Base-by-base conservation (phyloP, 2,888 invertebrate genomes). In the Theristus sp. region DNA sequence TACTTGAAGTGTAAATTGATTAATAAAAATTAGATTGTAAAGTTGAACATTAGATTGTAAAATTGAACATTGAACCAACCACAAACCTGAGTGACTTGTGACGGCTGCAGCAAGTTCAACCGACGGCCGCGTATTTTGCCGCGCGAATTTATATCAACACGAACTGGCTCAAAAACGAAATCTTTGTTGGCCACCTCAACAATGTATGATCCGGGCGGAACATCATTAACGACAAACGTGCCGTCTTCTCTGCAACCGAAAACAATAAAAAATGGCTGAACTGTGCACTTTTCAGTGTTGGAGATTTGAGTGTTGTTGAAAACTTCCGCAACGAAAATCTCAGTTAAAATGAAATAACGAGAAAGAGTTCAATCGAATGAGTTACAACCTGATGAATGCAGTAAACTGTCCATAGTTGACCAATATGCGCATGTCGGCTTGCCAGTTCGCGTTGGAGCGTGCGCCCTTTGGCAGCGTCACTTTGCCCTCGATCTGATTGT, bases 61-160 rank as follows among this genome's bases (percentile, higher is more conserved):
- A 38, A 38, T 17, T 38, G 10, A 38, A 38, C 38, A 17, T 6
- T 17, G 24, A 52, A 24, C 52, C 6, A 52, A 24, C n/a, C n/a
- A n/a, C n/a, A 52, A 52, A 38, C 38, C 57, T 57, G 29, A 17
- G 31, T 24, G 1, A 57, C 57, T 2, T 6, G 2, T 3, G n/a
- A 6, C 6, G 57, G 89, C 75, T 94, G 93, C 55, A 98, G 84
- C 70, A 86, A 84, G 75, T 93, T 94, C 0, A 98, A 86, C 78
- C 87, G 88, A 56, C 98, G 81, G 0, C 93, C 94, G 66, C 98
- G 81, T 70, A 87, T 88, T 77, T 94, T 98, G 49, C 98, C 98
- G 76, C 91, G 94, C 0, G 88, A 86, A 74, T 89, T 96, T 63
- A 98, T 93, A 78, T 98, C 98, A 1, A 98, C 91, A 64, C 98